phyloP scores from a whole-genome alignment of 2,888 invertebrate genomes.

The Gandaritis pyraliata region DNA sequence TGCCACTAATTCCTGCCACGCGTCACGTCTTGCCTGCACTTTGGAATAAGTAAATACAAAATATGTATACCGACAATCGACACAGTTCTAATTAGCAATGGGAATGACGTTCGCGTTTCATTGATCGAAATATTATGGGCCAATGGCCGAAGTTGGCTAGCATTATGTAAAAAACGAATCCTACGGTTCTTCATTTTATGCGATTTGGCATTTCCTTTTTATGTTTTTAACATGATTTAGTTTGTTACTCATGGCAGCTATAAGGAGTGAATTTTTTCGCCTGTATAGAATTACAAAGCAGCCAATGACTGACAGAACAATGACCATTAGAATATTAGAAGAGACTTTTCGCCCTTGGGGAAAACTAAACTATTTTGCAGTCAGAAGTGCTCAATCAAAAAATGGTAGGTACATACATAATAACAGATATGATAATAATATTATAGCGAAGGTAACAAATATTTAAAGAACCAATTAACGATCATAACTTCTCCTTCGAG shows the following conservation, averaged over 20 bases:
- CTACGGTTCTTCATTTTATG: not conserved
- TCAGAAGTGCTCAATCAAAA: too few relatives aligned
- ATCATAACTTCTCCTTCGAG: conserved; percentile 4
- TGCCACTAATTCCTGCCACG: conserved; percentile 76
- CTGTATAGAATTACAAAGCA: too few relatives aligned
- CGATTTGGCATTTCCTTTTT: not conserved
- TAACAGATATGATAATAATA: not conserved
- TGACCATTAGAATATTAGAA: too few relatives aligned
- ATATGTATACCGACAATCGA: conserved; percentile 27
- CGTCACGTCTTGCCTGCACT: conserved; percentile 46
- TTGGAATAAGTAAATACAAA: conserved; percentile 27
- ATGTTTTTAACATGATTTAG: too few relatives aligned
- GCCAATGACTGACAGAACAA: too few relatives aligned
- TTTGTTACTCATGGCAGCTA: not conserved
- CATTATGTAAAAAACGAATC: not conserved
- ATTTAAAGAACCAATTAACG: conserved; percentile 2
- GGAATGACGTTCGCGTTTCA: conserved; percentile 25
- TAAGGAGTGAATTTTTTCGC: too few relatives aligned
- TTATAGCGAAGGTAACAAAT: conserved; percentile 1
- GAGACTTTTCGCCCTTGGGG: too few relatives aligned
- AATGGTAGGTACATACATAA: not conserved
- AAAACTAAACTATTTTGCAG: too few relatives aligned
- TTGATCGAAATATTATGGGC: conserved; percentile 1
- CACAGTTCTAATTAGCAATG: conserved; percentile 36
- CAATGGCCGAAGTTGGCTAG: not conserved